Evolutionary conservation across 2,888 invertebrate species (phyloP).

Genomic region (Brenthis daphne): DNA sequence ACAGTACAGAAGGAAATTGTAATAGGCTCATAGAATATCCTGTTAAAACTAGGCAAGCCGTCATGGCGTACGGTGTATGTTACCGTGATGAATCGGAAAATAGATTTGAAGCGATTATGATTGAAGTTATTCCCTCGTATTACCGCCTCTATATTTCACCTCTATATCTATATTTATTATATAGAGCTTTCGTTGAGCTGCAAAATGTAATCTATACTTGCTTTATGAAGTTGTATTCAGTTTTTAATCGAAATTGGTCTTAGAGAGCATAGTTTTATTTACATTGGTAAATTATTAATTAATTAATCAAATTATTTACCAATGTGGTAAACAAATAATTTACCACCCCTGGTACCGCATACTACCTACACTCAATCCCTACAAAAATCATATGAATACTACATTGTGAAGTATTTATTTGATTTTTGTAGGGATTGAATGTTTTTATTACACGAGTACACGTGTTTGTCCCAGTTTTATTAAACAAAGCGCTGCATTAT

Average conservation of each 20-base stretch:
- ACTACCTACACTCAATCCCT: no score
- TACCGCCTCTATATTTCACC: conserved; percentile 14
- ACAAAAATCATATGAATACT: no score
- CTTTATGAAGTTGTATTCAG: not conserved
- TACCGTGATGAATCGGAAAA: conserved; percentile 27
- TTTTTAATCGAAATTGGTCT: not conserved
- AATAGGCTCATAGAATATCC: conserved; percentile 1
- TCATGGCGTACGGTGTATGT: conserved; percentile 21
- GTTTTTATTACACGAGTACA: no score
- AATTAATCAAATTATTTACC: no score
- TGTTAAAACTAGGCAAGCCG: conserved; percentile 8
- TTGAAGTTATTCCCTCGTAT: conserved; percentile 20
- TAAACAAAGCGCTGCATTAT: no score
- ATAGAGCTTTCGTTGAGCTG: not conserved
- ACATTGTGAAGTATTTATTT: no score
- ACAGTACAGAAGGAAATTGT: conserved; percentile 6
- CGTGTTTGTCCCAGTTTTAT: no score
- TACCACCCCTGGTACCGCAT: no score
- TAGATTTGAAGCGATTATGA: conserved; percentile 24
- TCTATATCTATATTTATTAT: conserved; percentile 10
- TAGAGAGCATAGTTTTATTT: not conserved
- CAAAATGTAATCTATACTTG: not conserved
- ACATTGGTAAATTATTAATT: no score
- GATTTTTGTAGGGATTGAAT: no score
- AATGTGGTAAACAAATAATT: no score